Base-by-base conservation (phyloP, 2,888 invertebrate genomes). In the Drosophila peninsularis region DNA sequence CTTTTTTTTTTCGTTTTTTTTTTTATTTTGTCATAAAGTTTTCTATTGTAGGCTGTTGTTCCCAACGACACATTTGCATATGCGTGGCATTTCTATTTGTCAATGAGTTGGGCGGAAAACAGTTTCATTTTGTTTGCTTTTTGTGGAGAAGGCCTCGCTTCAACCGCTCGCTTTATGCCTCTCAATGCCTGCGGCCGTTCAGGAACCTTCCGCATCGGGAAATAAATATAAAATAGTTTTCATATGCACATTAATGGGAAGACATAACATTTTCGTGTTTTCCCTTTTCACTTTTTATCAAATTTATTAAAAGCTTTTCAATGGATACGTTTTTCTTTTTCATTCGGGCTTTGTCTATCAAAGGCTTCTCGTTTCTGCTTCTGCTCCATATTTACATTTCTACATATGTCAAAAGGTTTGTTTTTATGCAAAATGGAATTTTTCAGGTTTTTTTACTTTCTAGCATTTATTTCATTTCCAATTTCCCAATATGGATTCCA, bases 351-450 rank as follows among this genome's bases (percentile, higher is more conserved):
- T 36, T 36, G 34, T n/a, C 10, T 36, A 62, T 37, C 32, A 75
- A 53, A 60, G 44, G 52, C 54, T 70, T n/a, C n/a, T n/a, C n/a
- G n/a, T n/a, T n/a, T n/a, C n/a, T n/a, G n/a, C n/a, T n/a, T 53
- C 32, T 39, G 42, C 55, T 37, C 45, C 49, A 32, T 41, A 58
- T 69, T 71, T 62, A 41, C 44, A 62, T 71, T 71, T 55, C 45
- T 37, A 4, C 41, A 54, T 49, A 41, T 36, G 45, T 27, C 45
- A 13, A 44, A 27, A 52, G 47, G 32, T 60, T 53, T 56, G 21
- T 63, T 71, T 75, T 75, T 72, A 82, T 87, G 82, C 73, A 87
- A 84, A n/a, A 87, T 82, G 45, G 32, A 49, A 45, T 62, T 70
- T 60, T 56, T 36, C 49, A 56, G 44, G 62, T 45, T 53, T 70